Conservation (phyloP, 2,113 vertebrate genomes). For the Butorides virescens region DNA sequence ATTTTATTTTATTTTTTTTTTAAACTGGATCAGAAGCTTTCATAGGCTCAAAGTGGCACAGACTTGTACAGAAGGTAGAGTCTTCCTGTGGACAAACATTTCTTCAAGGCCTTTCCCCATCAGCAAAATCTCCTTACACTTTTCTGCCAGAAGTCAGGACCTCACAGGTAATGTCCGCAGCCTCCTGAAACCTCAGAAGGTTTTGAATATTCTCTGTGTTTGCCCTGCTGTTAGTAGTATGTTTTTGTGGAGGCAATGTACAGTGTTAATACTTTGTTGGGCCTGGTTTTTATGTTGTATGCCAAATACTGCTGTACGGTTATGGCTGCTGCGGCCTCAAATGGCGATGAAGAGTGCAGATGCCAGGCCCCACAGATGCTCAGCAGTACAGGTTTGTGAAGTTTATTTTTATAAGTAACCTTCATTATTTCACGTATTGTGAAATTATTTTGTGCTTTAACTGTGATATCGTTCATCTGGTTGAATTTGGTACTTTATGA, state of each 20-base stretch:
- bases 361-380: fast-evolving
- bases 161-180: fast-evolving
- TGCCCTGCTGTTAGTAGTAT: background rate
- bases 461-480: fast-evolving
- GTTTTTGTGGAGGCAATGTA: background rate
- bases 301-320: fast-evolving
- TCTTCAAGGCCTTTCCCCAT: background rate
- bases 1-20: background rate
- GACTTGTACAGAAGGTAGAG: background rate
- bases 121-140: background rate
- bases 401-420: background rate
- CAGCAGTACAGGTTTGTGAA: background rate
- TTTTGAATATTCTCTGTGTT: background rate
- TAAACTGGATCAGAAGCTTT: background rate
- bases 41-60: background rate
- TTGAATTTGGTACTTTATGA: background rate
- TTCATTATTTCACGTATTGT: background rate
- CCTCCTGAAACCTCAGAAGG: background rate
- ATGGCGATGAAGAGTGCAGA: background rate
- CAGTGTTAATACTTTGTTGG: fast-evolving
- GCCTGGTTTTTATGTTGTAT: fast-evolving
- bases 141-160: background rate
- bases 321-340: fast-evolving
- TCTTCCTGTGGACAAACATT: fast-evolving
- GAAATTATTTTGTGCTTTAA: background rate